A percentile compares a stretch with the other conserved stretches of the same genome.
Conservation (phyloP, 2,797 vertebrate genomes). For the Pampus argenteus region DNA sequence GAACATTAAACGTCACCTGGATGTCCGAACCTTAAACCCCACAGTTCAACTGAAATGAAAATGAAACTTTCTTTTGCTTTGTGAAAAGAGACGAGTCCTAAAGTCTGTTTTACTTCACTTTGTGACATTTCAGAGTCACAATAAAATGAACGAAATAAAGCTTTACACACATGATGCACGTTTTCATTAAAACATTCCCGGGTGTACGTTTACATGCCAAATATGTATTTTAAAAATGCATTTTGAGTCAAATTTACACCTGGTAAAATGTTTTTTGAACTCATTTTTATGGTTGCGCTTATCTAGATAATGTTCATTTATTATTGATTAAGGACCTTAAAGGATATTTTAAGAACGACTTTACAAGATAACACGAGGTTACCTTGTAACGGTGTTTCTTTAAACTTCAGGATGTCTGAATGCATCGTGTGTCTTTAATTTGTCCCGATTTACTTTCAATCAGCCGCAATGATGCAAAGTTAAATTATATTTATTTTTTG, state of each 20-base stretch:
- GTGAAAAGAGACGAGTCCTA: constrained; percentile 12
- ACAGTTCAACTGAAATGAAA: constrained; percentile 26
- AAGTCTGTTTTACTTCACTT: neutral
- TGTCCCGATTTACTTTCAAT: constrained; percentile 40
- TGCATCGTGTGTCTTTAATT: constrained; percentile 26
- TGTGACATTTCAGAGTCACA: constrained; percentile 11
- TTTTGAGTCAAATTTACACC: neutral
- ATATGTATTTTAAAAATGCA: neutral
- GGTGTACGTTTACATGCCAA: neutral
- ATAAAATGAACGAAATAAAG: neutral
- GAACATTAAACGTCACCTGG: no score
- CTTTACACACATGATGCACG: neutral
- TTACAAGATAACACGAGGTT: constrained; percentile 17
- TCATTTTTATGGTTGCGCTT: neutral
- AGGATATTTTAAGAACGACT: constrained; percentile 8
- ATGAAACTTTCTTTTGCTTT: constrained; percentile 44
- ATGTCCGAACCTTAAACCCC: no score
- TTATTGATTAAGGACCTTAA: neutral
- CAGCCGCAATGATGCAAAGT: constrained; percentile 40
- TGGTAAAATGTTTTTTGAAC: constrained; percentile 1
- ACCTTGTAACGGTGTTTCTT: no score
- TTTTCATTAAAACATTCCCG: neutral
- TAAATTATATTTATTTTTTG: constrained; percentile 77
- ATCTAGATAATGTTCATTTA: neutral
- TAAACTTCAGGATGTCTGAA: neutral